A percentile compares a stretch with the other conserved stretches of the same genome.
Evolutionary conservation across 2,113 vertebrate species (phyloP).

Genomic region (Aspiorhynchus laticeps): DNA sequence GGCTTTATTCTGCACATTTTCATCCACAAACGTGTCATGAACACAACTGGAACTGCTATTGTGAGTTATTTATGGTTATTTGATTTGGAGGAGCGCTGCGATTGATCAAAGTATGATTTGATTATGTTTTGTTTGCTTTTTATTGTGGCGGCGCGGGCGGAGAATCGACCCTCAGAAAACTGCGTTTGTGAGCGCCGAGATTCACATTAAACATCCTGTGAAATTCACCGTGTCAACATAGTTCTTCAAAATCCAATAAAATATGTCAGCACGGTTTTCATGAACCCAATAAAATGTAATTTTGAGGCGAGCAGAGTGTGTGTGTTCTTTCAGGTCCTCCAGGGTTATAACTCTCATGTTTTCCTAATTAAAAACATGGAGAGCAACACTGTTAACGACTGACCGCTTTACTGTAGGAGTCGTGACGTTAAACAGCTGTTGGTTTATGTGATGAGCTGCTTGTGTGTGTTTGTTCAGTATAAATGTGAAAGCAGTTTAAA

Average conservation of each 20-base stretch:
- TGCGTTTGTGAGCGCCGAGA: background rate
- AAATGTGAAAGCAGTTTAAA: background rate
- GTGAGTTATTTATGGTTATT: slow-evolving; percentile 25
- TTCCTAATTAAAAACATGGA: slow-evolving; percentile 33
- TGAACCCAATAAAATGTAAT: slow-evolving; percentile 46
- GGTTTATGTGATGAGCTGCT: background rate
- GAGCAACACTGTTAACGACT: slow-evolving; percentile 17
- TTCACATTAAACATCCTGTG: slow-evolving; percentile 42
- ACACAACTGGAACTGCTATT: slow-evolving; percentile 17
- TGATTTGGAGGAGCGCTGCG: background rate
- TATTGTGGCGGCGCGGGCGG: background rate
- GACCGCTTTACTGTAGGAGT: slow-evolving; percentile 10
- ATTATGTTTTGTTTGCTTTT: slow-evolving; percentile 26
- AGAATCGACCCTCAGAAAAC: slow-evolving; percentile 4
- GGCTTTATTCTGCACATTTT: background rate
- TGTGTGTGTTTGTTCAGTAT: background rate
- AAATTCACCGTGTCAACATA: slow-evolving; percentile 39
- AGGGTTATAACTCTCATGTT: slow-evolving; percentile 6
- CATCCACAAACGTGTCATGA: background rate
- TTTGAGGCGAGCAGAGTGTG: slow-evolving; percentile 37
- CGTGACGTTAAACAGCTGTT: slow-evolving; percentile 15
- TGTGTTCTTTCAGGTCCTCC: slow-evolving; percentile 17
- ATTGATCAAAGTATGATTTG: slow-evolving; percentile 32
- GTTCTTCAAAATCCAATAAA: slow-evolving; percentile 53
- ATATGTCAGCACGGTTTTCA: slow-evolving; percentile 43